Conservation (phyloP, 2,113 vertebrate genomes). For the Elaphurus davidianus region DNA sequence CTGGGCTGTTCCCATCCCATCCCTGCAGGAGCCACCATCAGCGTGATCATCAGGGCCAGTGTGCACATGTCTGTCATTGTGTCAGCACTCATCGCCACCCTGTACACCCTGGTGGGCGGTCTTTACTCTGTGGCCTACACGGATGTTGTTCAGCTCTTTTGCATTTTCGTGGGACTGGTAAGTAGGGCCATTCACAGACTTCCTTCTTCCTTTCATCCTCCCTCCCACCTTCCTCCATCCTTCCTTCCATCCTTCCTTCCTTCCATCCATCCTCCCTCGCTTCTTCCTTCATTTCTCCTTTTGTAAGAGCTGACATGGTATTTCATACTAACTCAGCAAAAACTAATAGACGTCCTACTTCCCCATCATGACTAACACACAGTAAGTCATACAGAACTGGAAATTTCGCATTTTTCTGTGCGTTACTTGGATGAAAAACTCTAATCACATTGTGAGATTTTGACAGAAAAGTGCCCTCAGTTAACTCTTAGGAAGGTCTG, state of each 20-base stretch:
- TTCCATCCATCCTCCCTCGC: too few species aligned
- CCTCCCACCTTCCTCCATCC: neutral
- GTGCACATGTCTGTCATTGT: constrained; percentile 91
- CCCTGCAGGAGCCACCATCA: constrained; percentile 93
- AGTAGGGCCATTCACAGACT: constrained; percentile 70
- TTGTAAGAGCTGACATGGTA: neutral
- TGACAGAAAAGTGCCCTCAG: neutral
- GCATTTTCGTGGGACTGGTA: constrained; percentile 96
- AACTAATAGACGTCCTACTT: neutral
- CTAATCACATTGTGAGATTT: neutral
- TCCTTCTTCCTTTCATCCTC: neutral
- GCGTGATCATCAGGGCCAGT: constrained; percentile 94
- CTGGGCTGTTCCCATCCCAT: neutral
- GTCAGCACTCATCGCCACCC: constrained; percentile 93
- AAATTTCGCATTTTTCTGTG: neutral
- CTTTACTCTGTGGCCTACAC: constrained; percentile 98
- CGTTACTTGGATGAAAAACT: neutral
- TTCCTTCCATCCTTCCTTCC: neutral
- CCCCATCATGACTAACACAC: neutral
- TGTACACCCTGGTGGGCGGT: constrained; percentile 95
- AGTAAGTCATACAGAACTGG: neutral
- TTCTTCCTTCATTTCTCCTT: neutral
- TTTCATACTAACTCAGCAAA: neutral
- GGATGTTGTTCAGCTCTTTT: constrained; percentile 97
- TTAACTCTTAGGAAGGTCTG: neutral